phyloP scores from a whole-genome alignment of 1,140 invertebrate genomes.

The Nephila pilipes region DNA sequence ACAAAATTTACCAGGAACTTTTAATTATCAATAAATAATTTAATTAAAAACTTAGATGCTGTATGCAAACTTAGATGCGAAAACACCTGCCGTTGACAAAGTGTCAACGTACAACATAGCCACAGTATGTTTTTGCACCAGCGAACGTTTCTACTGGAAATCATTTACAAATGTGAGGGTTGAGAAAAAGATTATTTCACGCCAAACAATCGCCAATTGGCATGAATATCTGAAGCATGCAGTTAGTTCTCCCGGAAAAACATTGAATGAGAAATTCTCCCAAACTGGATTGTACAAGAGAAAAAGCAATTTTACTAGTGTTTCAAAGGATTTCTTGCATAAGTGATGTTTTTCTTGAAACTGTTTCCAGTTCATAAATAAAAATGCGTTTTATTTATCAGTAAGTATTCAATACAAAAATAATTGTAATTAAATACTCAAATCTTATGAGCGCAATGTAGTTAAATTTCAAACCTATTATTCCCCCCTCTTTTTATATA shows the following conservation, averaged over 20 bases:
- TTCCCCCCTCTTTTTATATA: too few relatives aligned
- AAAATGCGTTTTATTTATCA: too few relatives aligned
- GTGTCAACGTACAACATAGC: slow-evolving; percentile 8
- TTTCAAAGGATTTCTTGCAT: too few relatives aligned
- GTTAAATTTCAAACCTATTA: too few relatives aligned
- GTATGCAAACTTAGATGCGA: not conserved
- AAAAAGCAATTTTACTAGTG: too few relatives aligned
- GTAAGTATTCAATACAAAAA: too few relatives aligned
- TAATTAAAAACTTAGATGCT: not conserved
- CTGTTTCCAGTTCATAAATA: too few relatives aligned
- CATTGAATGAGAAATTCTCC: not conserved
- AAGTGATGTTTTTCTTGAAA: too few relatives aligned
- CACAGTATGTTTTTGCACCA: slow-evolving; percentile 12
- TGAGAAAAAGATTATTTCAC: not conserved
- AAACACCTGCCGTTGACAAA: slow-evolving; percentile 25
- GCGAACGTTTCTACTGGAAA: not conserved
- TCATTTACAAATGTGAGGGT: slow-evolving; percentile 6
- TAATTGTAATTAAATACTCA: too few relatives aligned
- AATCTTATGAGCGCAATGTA: too few relatives aligned
- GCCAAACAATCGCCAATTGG: slow-evolving; percentile 33
- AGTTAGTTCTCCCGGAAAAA: not conserved
- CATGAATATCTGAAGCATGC: not conserved
- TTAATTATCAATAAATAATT: slow-evolving; percentile 12
- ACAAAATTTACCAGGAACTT: not conserved
- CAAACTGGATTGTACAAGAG: too few relatives aligned